Evolutionary conservation across 2,888 invertebrate genomes (phyloP).

Genomic region (Nephrotoma guestfalica): DNA sequence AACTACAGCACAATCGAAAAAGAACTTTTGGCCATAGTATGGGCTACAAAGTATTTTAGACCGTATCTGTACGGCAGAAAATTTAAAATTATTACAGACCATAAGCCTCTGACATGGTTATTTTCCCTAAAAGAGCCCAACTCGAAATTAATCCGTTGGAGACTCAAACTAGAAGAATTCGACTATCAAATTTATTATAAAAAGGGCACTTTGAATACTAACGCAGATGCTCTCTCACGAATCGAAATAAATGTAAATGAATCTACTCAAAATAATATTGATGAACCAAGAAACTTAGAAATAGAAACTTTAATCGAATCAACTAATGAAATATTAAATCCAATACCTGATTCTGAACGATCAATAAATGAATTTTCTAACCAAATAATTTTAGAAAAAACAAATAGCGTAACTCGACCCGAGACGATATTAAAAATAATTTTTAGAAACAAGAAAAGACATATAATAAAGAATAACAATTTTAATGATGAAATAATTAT

Average conservation of each 20-base stretch:
- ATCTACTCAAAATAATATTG: neutral
- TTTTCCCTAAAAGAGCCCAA: no score
- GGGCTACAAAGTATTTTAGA: no score
- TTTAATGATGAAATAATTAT: slow-evolving; percentile 8
- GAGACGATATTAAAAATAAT: slow-evolving; percentile 6
- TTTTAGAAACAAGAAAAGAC: slow-evolving; percentile 14
- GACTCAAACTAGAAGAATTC: no score
- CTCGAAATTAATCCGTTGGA: neutral
- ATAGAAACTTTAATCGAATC: neutral
- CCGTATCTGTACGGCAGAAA: no score
- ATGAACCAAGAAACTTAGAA: neutral
- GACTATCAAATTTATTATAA: no score
- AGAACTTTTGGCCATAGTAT: no score
- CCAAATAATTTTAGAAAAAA: slow-evolving; percentile 9
- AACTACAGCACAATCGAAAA: no score
- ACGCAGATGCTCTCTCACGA: no score
- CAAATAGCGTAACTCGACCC: slow-evolving; percentile 1
- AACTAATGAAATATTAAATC: slow-evolving; percentile 4
- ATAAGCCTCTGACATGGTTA: no score
- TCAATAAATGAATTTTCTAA: slow-evolving; percentile 14
- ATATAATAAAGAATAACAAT: slow-evolving; percentile 5
- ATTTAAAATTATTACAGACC: no score
- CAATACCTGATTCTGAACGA: slow-evolving; percentile 15
- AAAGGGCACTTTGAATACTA: no score
- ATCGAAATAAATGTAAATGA: slow-evolving; percentile 5